phyloP scores from a whole-genome alignment of 2,113 vertebrate species.

The Mus spicilegus region DNA sequence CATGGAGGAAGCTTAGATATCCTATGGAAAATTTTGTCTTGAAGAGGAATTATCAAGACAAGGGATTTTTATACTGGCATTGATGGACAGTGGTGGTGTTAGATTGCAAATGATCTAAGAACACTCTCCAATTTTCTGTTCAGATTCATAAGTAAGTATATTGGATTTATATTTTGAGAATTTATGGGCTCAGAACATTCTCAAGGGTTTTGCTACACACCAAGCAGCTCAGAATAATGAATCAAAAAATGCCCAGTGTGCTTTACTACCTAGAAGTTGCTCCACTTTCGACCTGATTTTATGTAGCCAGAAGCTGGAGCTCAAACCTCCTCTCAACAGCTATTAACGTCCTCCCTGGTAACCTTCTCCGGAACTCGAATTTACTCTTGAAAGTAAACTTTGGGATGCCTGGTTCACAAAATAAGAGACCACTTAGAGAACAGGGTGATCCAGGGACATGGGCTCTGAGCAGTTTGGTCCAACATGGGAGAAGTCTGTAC shows the following conservation, averaged over 20 bases:
- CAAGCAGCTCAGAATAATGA: neutral
- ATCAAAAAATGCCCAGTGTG: neutral
- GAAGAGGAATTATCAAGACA: neutral
- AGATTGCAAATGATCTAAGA: neutral
- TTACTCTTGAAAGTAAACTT: neutral
- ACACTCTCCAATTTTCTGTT: neutral
- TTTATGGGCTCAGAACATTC: neutral
- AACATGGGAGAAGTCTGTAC: neutral
- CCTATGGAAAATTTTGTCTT: neutral
- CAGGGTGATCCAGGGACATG: neutral
- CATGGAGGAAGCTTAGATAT: neutral
- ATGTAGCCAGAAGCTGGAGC: neutral
- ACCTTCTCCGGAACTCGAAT: neutral
- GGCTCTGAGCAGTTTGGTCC: neutral
- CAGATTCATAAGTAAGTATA: neutral
- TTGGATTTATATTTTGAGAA: neutral
- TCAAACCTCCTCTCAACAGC: too few relatives aligned
- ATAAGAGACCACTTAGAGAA: neutral
- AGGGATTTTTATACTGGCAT: accelerated
- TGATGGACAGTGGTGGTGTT: accelerated
- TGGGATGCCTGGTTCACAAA: neutral
- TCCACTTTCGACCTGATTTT: neutral
- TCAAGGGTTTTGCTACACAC: neutral
- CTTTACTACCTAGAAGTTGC: neutral
- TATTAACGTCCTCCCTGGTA: neutral